Evolutionary conservation across 2,113 vertebrate species (phyloP).

Genomic region (Scopus umbretta): DNA sequence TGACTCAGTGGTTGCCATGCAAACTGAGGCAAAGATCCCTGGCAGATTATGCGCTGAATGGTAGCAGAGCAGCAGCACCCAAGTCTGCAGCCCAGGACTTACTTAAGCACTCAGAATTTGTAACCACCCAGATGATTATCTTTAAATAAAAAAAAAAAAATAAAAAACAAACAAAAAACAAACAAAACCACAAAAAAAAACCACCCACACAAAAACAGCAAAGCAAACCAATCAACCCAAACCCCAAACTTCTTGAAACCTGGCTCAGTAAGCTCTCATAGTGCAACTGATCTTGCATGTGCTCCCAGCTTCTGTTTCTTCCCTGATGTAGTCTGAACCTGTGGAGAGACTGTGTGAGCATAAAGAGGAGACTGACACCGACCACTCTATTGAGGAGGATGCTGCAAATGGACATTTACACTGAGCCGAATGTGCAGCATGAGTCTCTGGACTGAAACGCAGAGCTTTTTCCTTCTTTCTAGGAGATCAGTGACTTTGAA

Average conservation of each 20-base stretch:
- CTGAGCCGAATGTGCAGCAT: fast-evolving
- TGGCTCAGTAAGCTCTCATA: neutral
- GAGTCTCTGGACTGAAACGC: neutral
- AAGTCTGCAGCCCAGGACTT: neutral
- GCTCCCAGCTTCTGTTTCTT: neutral
- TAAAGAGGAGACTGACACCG: neutral
- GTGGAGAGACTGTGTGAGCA: neutral
- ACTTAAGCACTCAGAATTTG: neutral
- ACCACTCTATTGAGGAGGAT: neutral
- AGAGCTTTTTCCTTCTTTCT: neutral
- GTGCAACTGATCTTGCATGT: fast-evolving
- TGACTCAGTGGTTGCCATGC: neutral
- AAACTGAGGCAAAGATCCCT: neutral
- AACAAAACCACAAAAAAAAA: too few relatives aligned
- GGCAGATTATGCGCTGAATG: neutral
- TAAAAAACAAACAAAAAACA: too few relatives aligned
- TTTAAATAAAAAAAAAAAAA: neutral
- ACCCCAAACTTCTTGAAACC: neutral
- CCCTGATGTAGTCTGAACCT: neutral
- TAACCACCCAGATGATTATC: neutral
- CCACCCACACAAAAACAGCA: too few relatives aligned
- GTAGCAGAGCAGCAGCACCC: neutral
- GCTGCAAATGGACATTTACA: neutral
- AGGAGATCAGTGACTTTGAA: neutral
- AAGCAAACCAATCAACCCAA: too few relatives aligned